Evolutionary conservation across 2,113 vertebrate genomes (phyloP).

Genomic region (Poeciliopsis retropinna): DNA sequence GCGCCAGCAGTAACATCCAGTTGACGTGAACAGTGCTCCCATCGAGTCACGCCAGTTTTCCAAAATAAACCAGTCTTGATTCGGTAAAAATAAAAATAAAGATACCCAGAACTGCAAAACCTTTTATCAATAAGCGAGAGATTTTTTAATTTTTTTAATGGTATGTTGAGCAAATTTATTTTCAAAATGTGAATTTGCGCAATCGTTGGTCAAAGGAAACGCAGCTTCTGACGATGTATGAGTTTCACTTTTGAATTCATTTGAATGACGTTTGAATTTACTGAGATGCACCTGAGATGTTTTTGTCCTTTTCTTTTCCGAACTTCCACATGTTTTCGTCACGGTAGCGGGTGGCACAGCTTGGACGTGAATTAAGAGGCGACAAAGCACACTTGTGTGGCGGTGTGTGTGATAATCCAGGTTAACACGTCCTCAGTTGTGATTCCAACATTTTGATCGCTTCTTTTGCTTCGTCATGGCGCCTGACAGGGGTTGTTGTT

Average conservation of each 20-base stretch:
- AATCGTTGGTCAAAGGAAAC: no score
- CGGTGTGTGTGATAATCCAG: constrained; percentile 52
- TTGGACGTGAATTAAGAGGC: constrained; percentile 19
- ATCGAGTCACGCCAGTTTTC: no score
- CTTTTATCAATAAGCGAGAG: no score
- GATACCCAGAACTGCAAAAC: no score
- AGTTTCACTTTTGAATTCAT: background rate
- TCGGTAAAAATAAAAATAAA: no score
- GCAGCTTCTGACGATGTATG: no score
- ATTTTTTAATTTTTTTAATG: no score
- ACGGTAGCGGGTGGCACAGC: constrained; percentile 33
- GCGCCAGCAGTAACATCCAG: no score
- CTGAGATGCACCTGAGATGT: background rate
- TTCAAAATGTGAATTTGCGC: no score
- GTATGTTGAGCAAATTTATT: no score
- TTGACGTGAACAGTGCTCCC: no score
- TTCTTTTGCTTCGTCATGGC: constrained; percentile 70
- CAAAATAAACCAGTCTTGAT: no score
- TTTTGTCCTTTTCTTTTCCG: background rate
- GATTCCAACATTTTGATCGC: constrained; percentile 67
- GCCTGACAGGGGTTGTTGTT: constrained; percentile 65
- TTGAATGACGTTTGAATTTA: background rate
- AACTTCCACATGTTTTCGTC: constrained; percentile 24
- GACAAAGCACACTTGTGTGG: constrained; percentile 32
- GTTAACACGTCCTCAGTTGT: constrained; percentile 68